These are phyloP conservation scores for Equus przewalskii DNA, from an alignment of 2,113 vertebrate genomes.

Conservation along the genomic window DNA sequence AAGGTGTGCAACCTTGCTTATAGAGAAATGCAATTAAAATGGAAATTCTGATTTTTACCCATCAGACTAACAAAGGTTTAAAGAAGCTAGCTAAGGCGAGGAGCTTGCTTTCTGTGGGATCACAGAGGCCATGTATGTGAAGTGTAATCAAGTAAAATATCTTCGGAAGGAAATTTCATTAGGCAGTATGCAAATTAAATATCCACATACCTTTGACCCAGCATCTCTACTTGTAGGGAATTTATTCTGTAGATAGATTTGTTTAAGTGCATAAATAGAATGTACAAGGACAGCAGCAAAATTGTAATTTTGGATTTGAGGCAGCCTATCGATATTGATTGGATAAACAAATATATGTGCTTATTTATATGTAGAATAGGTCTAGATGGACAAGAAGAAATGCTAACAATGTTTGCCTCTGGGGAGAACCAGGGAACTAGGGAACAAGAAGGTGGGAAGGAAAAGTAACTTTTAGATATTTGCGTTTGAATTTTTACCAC, in stretches of 20 bases:
- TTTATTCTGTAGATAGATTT: not conserved
- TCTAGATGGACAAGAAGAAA: conserved; percentile 22
- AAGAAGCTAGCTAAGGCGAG: not conserved
- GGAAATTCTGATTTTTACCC: conserved; percentile 1
- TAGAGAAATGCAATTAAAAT: not conserved
- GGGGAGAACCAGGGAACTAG: not conserved
- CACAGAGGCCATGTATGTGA: not conserved
- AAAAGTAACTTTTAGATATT: not conserved
- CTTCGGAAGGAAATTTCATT: not conserved
- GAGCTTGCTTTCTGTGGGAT: not conserved
- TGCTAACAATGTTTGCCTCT: not conserved
- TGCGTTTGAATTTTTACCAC: not conserved
- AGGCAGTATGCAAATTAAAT: not conserved
- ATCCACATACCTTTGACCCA: not conserved
- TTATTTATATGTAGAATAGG: not conserved
- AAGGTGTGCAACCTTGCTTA: not conserved
- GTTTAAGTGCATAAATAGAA: not conserved
- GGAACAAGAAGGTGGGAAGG: not conserved
- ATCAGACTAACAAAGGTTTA: not conserved
- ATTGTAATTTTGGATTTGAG: not conserved
- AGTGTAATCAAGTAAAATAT: not conserved
- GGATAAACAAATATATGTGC: not conserved
- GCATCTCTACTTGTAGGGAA: not conserved
- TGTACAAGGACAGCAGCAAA: not conserved
- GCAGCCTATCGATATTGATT: not conserved